These are phyloP conservation scores for Phaethon lepturus DNA, from an alignment of 2,113 vertebrate genomes.

Conservation along the genomic window DNA sequence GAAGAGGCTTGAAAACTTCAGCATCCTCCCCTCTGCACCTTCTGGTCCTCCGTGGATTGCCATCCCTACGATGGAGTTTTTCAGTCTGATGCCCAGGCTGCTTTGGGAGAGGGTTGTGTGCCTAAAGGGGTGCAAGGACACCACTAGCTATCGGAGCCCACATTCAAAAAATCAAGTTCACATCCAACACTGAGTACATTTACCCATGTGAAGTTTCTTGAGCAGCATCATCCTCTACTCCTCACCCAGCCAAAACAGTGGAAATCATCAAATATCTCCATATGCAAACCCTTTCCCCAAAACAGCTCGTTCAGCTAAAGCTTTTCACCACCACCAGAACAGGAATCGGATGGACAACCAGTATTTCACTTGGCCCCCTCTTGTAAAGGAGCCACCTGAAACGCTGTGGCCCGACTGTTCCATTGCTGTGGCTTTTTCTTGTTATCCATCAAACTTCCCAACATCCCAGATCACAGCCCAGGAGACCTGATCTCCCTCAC, in stretches of 20 bases:
- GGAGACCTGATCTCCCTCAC: neutral
- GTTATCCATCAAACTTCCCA: neutral
- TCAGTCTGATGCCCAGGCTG: neutral
- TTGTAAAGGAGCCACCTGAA: neutral
- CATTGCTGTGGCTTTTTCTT: neutral
- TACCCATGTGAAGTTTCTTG: neutral
- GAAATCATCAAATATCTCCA: neutral
- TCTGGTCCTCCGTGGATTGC: neutral
- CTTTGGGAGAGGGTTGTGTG: neutral
- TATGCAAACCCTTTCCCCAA: neutral
- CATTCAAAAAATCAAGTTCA: neutral
- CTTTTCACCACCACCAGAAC: neutral
- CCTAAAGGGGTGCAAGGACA: neutral
- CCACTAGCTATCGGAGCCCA: neutral
- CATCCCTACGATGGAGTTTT: rapidly evolving
- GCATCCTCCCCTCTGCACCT: neutral
- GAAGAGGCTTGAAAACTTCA: neutral
- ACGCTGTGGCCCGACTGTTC: neutral
- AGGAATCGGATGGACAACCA: neutral
- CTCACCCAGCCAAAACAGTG: neutral
- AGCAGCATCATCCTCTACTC: neutral
- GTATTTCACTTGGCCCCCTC: neutral
- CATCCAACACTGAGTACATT: neutral
- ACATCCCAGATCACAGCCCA: neutral
- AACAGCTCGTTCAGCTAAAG: neutral